Evolutionary conservation across 2,888 invertebrate species (phyloP), one percentile per base, ranked within the genome.

Genomic region (Melipona beecheii): DNA sequence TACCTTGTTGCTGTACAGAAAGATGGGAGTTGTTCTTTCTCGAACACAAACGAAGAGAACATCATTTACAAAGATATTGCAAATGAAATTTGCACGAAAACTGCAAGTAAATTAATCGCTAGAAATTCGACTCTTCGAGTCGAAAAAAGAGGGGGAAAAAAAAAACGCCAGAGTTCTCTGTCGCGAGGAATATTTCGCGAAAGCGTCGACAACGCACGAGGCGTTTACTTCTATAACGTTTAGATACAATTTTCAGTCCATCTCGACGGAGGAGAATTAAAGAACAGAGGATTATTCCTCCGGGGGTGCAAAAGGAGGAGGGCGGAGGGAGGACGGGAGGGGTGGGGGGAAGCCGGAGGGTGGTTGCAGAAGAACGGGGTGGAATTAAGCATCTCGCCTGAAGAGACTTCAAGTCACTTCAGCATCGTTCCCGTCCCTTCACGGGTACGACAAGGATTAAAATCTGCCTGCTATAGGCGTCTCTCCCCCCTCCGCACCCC

Each of bases 331-430:
- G 83, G 87, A 81, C 83, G 86, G 82, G 89, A 90, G 89, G 88
- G 1, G 24, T 1, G 31, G 3, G 83, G 83, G 86, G 83, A 87
- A 84, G 86, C 84, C 85, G 86, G 83, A 91, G 91, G 89, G 88
- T 89, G 88, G 89, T 91, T 86, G 90, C 86, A 87, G 91, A 90
- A 90, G 91, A 89, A 89, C 89, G 88, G 91, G 90, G 91, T 91
- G 90, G 93, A 93, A 93, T 93, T 93, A 94, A 94, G 94, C 94
- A 94, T 94, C 93, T 93, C 93, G 94, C 93, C 93, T 92, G 93
- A 94, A 94, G 94, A 94, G 93, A 93, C 93, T 93, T 92, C 92
- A 92, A 94, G 93, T 93, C 94, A 93, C 93, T 94, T 93, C 93
- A 93, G 86, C 92, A 86, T 91, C 92, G 90, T 90, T 91, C 92